phyloP scores from a whole-genome alignment of 2,113 vertebrate genomes.

The Microtus oregoni region DNA sequence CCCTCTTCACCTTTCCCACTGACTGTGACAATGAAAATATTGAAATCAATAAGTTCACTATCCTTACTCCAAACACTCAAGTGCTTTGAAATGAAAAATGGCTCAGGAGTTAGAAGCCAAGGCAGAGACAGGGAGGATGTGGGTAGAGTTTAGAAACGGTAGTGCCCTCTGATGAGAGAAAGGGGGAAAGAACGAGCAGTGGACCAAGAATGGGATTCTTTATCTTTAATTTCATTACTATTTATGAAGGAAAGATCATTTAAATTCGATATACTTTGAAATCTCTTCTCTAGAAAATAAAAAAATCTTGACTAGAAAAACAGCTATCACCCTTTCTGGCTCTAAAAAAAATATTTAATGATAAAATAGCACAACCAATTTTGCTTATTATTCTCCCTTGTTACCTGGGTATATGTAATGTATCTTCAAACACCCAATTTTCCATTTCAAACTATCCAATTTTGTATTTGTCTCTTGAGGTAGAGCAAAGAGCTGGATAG shows the following conservation, averaged over 20 bases:
- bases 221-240: background rate
- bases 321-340: background rate
- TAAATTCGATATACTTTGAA: background rate
- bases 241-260: background rate
- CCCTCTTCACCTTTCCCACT: constrained; percentile 72
- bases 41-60: constrained; percentile 70
- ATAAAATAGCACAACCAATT: background rate
- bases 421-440: background rate
- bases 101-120: constrained; percentile 47
- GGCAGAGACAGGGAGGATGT: background rate
- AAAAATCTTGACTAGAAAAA: background rate
- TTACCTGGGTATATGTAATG: background rate
- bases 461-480: background rate
- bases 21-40: constrained; percentile 76
- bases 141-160: background rate
- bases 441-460: background rate
- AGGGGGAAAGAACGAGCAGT: background rate
- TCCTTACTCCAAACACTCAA: constrained; percentile 36
- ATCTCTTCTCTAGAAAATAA: background rate
- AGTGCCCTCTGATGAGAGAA: background rate
- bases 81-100: constrained; percentile 68
- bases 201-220: background rate
- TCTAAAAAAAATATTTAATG: background rate
- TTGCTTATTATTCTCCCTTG: background rate
- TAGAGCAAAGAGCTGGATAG: background rate